phyloP scores from a whole-genome alignment of 2,113 vertebrate genomes.

The Sigmodon hispidus region DNA sequence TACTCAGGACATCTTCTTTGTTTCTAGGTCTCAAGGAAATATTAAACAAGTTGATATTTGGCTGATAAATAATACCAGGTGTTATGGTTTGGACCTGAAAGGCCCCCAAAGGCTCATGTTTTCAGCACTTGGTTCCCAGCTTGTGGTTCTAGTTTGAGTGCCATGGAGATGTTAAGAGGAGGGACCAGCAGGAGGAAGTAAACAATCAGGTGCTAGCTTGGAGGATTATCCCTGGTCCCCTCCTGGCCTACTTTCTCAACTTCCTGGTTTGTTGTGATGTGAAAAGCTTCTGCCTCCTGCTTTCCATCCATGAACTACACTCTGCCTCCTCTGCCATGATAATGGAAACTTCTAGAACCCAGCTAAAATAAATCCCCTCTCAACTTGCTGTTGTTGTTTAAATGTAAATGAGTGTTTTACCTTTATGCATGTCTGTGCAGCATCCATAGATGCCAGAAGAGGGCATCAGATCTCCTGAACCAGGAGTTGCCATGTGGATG shows the following conservation, averaged over 20 bases:
- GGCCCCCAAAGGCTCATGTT: background rate
- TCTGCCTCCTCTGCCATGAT: no score
- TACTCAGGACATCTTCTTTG: background rate
- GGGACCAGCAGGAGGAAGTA: background rate
- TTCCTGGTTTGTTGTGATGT: background rate
- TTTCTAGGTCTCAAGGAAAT: slow-evolving; percentile 36
- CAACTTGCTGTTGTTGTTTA: background rate
- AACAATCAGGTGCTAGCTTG: no score
- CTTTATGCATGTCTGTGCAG: background rate
- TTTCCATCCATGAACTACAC: background rate
- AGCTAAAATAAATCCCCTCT: no score
- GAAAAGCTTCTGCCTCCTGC: background rate
- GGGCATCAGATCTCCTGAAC: background rate
- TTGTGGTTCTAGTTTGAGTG: background rate
- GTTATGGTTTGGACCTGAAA: background rate
- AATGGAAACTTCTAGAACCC: background rate
- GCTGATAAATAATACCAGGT: background rate
- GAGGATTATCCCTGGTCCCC: background rate
- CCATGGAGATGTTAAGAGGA: background rate
- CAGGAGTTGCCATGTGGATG: no score
- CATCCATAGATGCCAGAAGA: background rate
- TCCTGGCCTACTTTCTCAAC: background rate
- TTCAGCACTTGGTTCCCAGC: background rate
- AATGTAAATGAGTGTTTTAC: background rate
- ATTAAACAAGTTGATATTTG: background rate